Evolutionary conservation across 2,797 vertebrate species (phyloP).

Genomic region (Acanthiza pusilla): DNA sequence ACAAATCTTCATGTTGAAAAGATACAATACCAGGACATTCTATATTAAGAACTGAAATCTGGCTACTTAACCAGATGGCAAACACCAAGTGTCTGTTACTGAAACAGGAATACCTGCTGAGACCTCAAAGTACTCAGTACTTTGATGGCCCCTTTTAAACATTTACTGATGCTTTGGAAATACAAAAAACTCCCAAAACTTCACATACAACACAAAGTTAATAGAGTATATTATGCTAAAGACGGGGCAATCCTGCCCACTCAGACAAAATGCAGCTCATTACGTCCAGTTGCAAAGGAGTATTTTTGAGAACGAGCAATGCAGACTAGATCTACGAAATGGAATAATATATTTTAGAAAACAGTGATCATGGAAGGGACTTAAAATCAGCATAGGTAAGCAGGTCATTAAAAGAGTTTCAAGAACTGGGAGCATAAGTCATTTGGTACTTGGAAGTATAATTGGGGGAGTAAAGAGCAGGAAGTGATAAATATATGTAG

Average conservation of each 20-base stretch:
- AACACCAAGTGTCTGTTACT: not conserved
- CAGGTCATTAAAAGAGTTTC: not conserved
- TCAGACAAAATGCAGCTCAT: not conserved
- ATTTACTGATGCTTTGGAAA: not conserved
- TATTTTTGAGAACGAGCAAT: not conserved
- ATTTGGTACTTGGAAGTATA: not conserved
- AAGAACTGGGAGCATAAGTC: not conserved
- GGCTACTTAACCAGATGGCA: not conserved
- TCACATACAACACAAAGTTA: not conserved
- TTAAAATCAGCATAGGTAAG: not conserved
- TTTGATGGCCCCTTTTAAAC: not conserved
- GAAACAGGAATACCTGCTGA: not conserved
- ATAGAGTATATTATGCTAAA: not conserved
- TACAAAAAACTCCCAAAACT: not conserved
- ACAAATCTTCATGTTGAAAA: not conserved
- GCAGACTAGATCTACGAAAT: not conserved
- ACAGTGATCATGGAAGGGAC: not conserved
- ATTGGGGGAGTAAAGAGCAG: not conserved
- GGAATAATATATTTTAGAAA: not conserved
- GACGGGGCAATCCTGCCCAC: not conserved
- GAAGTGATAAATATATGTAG: not conserved
- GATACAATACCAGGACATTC: not conserved
- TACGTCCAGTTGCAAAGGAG: not conserved
- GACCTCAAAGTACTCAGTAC: not conserved
- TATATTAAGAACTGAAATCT: not conserved